Percentiles rank a stretch among this genome's conserved stretches.
phyloP scores from a whole-genome alignment of 2,113 vertebrate genomes.

The Hiodon alosoides region DNA sequence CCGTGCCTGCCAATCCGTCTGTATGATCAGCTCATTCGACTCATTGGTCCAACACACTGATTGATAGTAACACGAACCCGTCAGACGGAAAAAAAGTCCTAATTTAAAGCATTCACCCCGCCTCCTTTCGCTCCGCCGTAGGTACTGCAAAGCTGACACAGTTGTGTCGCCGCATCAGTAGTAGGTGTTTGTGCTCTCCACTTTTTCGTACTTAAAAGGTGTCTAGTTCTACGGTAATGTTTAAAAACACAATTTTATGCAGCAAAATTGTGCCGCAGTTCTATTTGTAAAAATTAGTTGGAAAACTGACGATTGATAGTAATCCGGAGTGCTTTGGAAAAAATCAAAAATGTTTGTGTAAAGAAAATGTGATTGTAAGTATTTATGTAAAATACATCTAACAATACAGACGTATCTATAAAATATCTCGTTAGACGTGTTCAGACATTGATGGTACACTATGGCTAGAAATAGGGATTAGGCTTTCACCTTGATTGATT shows the following conservation, averaged over 20 bases:
- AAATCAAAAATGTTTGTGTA: not conserved
- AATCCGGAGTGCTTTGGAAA: not conserved
- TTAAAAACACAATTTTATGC: not conserved
- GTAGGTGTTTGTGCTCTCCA: not conserved
- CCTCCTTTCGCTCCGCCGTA: slow-evolving; percentile 51
- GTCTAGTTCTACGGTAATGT: too few species aligned
- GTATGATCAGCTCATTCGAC: slow-evolving; percentile 54
- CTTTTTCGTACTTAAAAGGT: not conserved
- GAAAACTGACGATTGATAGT: not conserved
- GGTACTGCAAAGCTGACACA: slow-evolving; percentile 18
- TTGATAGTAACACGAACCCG: slow-evolving; percentile 48
- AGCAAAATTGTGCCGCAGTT: not conserved
- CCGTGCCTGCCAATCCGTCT: slow-evolving; percentile 26
- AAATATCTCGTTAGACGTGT: too few species aligned
- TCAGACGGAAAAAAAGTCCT: slow-evolving; percentile 37
- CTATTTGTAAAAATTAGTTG: not conserved
- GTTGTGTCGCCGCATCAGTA: not conserved
- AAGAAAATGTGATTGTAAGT: not conserved
- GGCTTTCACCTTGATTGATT: too few species aligned
- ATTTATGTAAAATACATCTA: too few species aligned
- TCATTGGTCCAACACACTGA: slow-evolving; percentile 63
- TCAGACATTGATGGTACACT: too few species aligned
- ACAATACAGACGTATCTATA: too few species aligned
- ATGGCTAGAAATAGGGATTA: too few species aligned
- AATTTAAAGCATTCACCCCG: slow-evolving; percentile 44